Base-by-base conservation (phyloP, 2,113 vertebrate genomes). In the Dinomys branickii region DNA sequence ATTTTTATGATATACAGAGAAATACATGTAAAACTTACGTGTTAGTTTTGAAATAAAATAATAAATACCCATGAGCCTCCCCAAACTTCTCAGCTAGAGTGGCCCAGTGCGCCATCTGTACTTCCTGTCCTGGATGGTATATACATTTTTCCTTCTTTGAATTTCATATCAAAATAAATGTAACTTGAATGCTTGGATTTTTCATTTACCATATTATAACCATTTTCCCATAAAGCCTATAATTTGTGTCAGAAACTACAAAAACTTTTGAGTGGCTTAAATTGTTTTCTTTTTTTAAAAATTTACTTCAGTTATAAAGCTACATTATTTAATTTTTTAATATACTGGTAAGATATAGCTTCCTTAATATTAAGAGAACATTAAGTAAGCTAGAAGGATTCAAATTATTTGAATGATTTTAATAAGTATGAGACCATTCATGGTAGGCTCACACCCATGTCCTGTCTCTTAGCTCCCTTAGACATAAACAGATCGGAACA, bases 1-100 rank as follows among this genome's bases (percentile, higher is more conserved):
- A 91, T 44, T 94, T 81, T 86, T 82, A 83, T 54, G 85, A 85
- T 75, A 94, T 44, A 93, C 30, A 86, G 91, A 95, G 20, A 94
- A 84, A 75, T 54, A 33, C 19, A 7, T 82, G n/a, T n/a, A n/a
- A n/a, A 85, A 90, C 50, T 58, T 93, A 84, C 12, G 63, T 14
- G 50, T 67, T 71, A 92, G 8, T 71, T 87, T 38, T 67, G 28
- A 87, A 92, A 38, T 54, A 84, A 58, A 82, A 61, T 54, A 84
- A 95, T 85, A 86, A 89, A 59, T 35, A 73, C 12, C 63, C 13
- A 83, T 7, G 73, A 88, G n/a, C 11, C 3, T 8, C n/a, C 17
- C 71, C 28, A 5, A 61, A 50, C 71, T 78, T 89, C 3, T 78
- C 35, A 47, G 69, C 30, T 28, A 65, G 54, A 85, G 54, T 14